These are phyloP conservation scores for Dasyornis broadbenti DNA, from an alignment of 2,113 vertebrate species.

Conservation along the genomic window DNA sequence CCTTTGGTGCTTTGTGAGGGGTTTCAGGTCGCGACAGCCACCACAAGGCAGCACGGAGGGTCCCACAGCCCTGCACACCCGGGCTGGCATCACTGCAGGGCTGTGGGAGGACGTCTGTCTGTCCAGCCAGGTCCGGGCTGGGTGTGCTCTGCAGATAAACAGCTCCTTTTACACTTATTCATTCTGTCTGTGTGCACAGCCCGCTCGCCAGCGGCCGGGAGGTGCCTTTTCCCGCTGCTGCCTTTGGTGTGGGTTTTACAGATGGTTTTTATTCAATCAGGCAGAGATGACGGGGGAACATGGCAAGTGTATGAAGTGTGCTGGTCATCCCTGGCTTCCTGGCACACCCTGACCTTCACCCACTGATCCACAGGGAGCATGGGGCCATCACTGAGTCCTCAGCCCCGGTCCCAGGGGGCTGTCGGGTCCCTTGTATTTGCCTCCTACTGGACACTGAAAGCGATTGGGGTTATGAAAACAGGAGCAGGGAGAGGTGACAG, in stretches of 20 bases:
- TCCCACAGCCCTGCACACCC: accelerated
- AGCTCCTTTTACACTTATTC: neutral
- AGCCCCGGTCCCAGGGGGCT: neutral
- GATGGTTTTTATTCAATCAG: neutral
- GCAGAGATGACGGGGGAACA: accelerated
- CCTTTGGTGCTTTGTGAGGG: neutral
- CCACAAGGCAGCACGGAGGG: accelerated
- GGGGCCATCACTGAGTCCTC: accelerated
- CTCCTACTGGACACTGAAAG: neutral
- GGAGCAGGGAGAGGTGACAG: neutral
- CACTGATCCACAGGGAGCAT: accelerated
- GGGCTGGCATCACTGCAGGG: neutral
- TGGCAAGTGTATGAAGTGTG: accelerated
- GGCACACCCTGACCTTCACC: neutral
- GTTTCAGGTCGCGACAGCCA: accelerated
- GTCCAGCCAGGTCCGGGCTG: neutral
- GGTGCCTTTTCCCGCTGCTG: neutral
- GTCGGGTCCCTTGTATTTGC: accelerated
- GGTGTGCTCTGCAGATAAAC: neutral
- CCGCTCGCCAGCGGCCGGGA: neutral
- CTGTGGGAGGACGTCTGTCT: accelerated
- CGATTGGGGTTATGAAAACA: neutral
- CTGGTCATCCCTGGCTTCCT: neutral
- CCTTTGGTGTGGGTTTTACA: neutral
- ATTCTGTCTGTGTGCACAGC: neutral